A percentile compares a stretch with the other conserved stretches of the same genome.
Evolutionary conservation across 1,140 invertebrate genomes (phyloP).

Genomic region (Drosophila simulans): DNA sequence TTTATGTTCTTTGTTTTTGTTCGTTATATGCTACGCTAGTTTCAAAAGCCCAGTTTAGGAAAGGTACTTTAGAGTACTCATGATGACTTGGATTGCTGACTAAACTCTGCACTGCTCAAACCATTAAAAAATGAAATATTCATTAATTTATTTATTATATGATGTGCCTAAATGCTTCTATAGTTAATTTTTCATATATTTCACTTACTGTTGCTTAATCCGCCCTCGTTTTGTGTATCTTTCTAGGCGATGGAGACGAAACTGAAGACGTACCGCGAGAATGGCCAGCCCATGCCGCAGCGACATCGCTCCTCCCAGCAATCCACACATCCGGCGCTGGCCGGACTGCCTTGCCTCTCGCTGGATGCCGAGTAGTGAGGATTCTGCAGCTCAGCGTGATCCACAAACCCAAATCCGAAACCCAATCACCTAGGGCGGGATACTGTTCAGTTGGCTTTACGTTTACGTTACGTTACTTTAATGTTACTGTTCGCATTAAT

Average conservation of each 20-base stretch:
- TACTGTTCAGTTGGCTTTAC: slow-evolving; percentile 30
- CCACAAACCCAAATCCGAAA: background rate
- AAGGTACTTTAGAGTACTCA: too few relatives aligned
- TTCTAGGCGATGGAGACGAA: slow-evolving; percentile 84
- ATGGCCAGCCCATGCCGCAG: slow-evolving; percentile 71
- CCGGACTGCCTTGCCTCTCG: slow-evolving; percentile 34
- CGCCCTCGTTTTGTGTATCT: slow-evolving; percentile 8
- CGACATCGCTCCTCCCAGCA: slow-evolving; percentile 59
- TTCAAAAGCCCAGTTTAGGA: background rate
- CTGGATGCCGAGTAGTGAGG: slow-evolving; percentile 33
- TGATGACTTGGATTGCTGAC: too few relatives aligned
- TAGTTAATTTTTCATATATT: background rate
- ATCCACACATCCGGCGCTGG: slow-evolving; percentile 25
- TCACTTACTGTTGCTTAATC: background rate
- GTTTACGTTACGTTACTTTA: slow-evolving; percentile 34
- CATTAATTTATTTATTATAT: too few relatives aligned
- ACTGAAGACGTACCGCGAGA: slow-evolving; percentile 81
- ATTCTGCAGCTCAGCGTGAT: background rate
- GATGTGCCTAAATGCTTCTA: rapidly evolving
- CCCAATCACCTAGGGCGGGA: slow-evolving; percentile 7
- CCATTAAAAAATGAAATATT: too few relatives aligned
- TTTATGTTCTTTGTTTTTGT: slow-evolving; percentile 45
- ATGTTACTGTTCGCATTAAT: slow-evolving; percentile 41
- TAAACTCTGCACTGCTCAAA: too few relatives aligned
- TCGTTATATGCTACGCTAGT: background rate